Conservation (phyloP, 2,888 invertebrate species). For the Tholera decimalis region DNA sequence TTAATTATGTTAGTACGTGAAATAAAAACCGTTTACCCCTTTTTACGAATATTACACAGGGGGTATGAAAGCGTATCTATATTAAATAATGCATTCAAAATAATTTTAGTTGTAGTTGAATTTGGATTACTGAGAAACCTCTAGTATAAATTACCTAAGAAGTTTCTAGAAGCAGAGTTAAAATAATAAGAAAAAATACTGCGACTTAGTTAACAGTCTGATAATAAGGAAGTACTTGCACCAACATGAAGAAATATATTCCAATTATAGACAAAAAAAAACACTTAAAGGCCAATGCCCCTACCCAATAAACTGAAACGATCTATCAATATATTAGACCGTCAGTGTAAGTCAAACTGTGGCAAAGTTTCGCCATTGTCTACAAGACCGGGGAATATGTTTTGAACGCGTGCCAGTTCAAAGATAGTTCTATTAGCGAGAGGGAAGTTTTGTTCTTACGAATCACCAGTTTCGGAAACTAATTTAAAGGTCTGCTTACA, state of each 20-base stretch:
- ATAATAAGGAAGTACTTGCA: too few relatives aligned
- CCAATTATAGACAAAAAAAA: background rate
- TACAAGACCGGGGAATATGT: conserved; percentile 28
- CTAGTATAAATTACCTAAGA: too few relatives aligned
- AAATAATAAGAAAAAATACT: too few relatives aligned
- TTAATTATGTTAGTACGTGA: too few relatives aligned
- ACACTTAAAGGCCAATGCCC: conserved; percentile 13
- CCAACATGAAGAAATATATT: background rate
- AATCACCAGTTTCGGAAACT: conserved; percentile 19
- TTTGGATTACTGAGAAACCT: too few relatives aligned
- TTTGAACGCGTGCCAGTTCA: conserved; percentile 57
- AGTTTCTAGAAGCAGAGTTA: too few relatives aligned
- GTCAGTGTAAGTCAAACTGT: conserved; percentile 28
- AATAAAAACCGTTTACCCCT: too few relatives aligned
- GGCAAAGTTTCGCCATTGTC: conserved; percentile 48
- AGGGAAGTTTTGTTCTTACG: conserved; percentile 22
- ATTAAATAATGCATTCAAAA: too few relatives aligned
- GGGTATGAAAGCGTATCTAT: too few relatives aligned
- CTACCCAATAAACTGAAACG: background rate
- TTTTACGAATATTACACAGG: too few relatives aligned
- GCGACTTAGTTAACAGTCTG: too few relatives aligned
- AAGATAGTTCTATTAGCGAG: conserved; percentile 53
- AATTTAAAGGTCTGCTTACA: conserved; percentile 3
- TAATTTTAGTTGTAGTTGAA: too few relatives aligned
- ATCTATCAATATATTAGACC: conserved; percentile 33